These are phyloP conservation scores for Conger conger DNA, from an alignment of 2,113 vertebrate species.

Conservation along the genomic window DNA sequence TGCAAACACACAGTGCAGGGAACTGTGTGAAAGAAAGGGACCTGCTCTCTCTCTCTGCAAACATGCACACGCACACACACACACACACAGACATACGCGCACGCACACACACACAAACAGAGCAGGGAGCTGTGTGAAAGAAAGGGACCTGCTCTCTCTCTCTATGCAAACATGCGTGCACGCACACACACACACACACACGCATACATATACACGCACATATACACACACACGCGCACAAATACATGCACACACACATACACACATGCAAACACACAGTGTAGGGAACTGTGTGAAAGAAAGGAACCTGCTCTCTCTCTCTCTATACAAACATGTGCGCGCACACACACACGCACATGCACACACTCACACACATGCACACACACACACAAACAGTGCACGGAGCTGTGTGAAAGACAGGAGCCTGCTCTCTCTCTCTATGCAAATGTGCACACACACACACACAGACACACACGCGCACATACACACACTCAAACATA, in stretches of 20 bases:
- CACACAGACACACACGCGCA: too few relatives aligned
- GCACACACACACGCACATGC: neutral
- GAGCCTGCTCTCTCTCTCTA: neutral
- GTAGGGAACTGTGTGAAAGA: too few relatives aligned
- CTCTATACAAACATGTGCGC: too few relatives aligned
- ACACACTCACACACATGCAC: neutral
- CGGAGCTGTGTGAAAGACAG: neutral
- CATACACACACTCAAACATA: neutral
- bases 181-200: neutral
- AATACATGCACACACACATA: neutral
- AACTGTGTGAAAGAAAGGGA: slow-evolving; percentile 1
- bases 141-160: neutral
- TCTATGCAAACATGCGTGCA: too few relatives aligned
- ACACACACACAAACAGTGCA: neutral
- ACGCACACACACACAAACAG: neutral
- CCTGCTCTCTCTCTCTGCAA: neutral
- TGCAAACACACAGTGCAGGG: neutral
- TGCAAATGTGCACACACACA: neutral
- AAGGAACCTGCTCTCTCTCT: too few relatives aligned
- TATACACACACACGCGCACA: neutral
- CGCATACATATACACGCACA: neutral
- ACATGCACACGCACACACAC: neutral
- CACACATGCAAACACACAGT: neutral
- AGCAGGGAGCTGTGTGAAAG: slow-evolving; percentile 5
- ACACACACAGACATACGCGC: neutral